Evolutionary conservation across 2,888 invertebrate species (phyloP).

Genomic region (Uropetala carovei): DNA sequence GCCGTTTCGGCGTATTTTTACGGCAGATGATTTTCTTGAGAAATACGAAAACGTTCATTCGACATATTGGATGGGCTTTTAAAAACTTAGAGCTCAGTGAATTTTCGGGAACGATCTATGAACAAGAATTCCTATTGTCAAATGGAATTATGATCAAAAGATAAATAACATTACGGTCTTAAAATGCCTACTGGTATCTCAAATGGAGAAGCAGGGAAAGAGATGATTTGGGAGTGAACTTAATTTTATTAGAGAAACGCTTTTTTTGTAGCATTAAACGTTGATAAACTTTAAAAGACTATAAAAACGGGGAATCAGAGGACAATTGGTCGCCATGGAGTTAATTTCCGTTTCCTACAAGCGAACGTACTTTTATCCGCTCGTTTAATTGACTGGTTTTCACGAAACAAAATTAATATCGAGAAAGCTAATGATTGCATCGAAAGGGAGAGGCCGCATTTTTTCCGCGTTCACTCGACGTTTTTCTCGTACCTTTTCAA

Average conservation of each 20-base stretch:
- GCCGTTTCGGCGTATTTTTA: not conserved
- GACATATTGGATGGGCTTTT: too few species aligned
- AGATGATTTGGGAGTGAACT: not conserved
- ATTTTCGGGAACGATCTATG: too few species aligned
- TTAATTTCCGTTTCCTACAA: constrained; percentile 6
- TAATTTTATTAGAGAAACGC: not conserved
- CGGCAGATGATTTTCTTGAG: too few species aligned
- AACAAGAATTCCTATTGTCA: not conserved
- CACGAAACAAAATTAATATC: not conserved
- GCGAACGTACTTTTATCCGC: not conserved
- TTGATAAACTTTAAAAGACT: not conserved
- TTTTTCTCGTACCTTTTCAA: too few species aligned
- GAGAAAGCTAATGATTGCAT: not conserved
- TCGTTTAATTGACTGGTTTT: not conserved
- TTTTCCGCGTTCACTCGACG: too few species aligned
- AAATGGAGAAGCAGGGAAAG: not conserved
- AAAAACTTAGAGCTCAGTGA: too few species aligned
- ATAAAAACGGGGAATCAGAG: not conserved
- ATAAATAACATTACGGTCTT: not conserved
- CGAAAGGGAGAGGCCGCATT: not conserved
- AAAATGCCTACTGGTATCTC: not conserved
- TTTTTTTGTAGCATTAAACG: not conserved
- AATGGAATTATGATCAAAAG: not conserved
- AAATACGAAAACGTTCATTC: too few species aligned
- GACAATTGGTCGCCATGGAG: not conserved